Base-by-base conservation (phyloP, 1,140 invertebrate genomes). In the Aporrectodea caliginosa region DNA sequence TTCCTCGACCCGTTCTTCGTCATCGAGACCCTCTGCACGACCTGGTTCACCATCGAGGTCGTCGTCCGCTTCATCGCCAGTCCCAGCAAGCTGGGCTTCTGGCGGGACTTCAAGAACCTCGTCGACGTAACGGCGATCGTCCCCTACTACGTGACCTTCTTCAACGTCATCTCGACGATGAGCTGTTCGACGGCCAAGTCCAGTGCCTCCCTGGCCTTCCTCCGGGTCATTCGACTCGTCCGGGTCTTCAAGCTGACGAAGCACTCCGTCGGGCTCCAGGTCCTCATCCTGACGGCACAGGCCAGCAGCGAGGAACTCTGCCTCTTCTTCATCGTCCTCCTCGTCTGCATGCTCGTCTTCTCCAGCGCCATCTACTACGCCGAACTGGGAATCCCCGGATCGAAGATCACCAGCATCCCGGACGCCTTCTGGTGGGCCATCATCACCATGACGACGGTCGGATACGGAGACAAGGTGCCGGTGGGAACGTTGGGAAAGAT, bases 401-500 rank as follows among this genome's bases (percentile, higher is more conserved):
- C 87, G 16, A 83, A 88, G 81, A 88, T 88, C 43, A 81, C 83
- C 16, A 97, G 95, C 89, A 99, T 99, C 91, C 97, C 97, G 16
- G 90, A 97, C 80, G n/a, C n/a, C n/a, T n/a, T n/a, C n/a, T n/a
- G n/a, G n/a, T n/a, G n/a, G n/a, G n/a, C n/a, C n/a, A n/a, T 99
- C 89, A 96, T 98, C 89, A 98, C 97, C 90, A 98, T 98, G 96
- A 94, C 95, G 84, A 97, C 95, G 83, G 95, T 97, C 83, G 96
- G 96, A 87, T 98, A 98, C 91, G 96, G 96, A 89, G 96, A 98
- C 90, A 97, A 97, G 95, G 88, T 90, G 84, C 98, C 98, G 83
- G 96, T 98, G 85, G 96, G 96, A 86, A 95, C 98, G 81, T 98
- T 96, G 95, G 97, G 97, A 84, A 98, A 98, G 90, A 95, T 99